A percentile compares a stretch with the other conserved stretches of the same genome.
Evolutionary conservation across 2,888 invertebrate genomes (phyloP).

Genomic region (Eupithecia pulchellata): DNA sequence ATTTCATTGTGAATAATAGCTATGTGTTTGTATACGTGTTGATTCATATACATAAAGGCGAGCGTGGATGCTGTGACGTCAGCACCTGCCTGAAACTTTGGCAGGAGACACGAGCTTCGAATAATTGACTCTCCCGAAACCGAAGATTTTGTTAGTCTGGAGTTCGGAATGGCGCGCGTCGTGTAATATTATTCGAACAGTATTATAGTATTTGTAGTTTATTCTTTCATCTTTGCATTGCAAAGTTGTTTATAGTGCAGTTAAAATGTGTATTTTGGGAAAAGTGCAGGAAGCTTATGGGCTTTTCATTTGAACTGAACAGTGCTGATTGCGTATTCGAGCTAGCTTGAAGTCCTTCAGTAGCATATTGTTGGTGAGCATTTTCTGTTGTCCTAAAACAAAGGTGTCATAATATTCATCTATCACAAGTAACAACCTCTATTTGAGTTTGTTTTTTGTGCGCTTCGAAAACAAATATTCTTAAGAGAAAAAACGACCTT

Average conservation of each 20-base stretch:
- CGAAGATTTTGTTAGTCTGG: slow-evolving; percentile 80
- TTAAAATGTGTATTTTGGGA: slow-evolving; percentile 30
- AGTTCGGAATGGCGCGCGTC: slow-evolving; percentile 69
- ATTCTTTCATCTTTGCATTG: slow-evolving; percentile 3
- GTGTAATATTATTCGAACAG: slow-evolving; percentile 41
- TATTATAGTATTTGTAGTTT: slow-evolving; percentile 2
- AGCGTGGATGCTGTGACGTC: slow-evolving; percentile 72
- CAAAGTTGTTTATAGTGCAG: slow-evolving; percentile 11
- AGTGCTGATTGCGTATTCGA: slow-evolving; percentile 20
- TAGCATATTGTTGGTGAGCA: slow-evolving; percentile 21
- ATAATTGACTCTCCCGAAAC: slow-evolving; percentile 77
- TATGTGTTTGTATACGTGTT: slow-evolving; percentile 64
- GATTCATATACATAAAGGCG: slow-evolving; percentile 61
- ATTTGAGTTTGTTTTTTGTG: not conserved
- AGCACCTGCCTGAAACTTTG: slow-evolving; percentile 81
- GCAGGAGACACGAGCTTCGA: slow-evolving; percentile 79
- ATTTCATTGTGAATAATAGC: slow-evolving; percentile 72
- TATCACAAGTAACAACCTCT: not conserved
- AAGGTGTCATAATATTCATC: not conserved
- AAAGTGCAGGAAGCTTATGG: slow-evolving; percentile 29
- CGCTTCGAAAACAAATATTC: not conserved
- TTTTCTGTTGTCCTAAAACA: not conserved
- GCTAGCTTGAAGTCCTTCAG: slow-evolving; percentile 17
- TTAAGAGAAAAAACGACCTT: slow-evolving; percentile 1
- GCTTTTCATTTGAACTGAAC: slow-evolving; percentile 20